These are phyloP conservation scores for Andrena haemorrhoa DNA, from an alignment of 2,888 invertebrate genomes.

Conservation along the genomic window DNA sequence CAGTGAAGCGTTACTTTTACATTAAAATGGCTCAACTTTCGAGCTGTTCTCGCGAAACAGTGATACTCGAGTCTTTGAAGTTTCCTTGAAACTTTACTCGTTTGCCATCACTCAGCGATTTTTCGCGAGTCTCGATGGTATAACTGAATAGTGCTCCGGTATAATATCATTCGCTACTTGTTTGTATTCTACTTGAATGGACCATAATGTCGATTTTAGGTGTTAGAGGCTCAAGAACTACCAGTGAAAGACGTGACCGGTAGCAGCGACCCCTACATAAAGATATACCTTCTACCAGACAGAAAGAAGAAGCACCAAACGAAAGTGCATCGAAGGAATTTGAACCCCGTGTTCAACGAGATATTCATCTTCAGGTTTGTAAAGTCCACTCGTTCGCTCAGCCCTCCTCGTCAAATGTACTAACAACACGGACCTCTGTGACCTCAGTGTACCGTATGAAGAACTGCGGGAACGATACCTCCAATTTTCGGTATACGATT, in stretches of 20 bases:
- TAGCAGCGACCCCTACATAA: conserved; percentile 95
- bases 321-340: conserved; percentile 92
- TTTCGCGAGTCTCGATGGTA: too few species aligned
- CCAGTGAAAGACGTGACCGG: conserved; percentile 94
- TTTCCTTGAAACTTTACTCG: too few species aligned
- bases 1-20: too few species aligned
- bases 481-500: conserved; percentile 95
- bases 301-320: conserved; percentile 95
- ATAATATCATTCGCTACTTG: not conserved
- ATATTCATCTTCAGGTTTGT: conserved; percentile 92
- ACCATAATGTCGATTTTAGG: conserved; percentile 83
- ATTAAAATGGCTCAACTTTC: too few species aligned
- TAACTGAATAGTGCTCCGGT: not conserved
- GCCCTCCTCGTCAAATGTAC: not conserved
- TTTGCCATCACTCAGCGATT: too few species aligned
- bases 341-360: conserved; percentile 94
- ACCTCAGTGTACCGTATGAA: conserved; percentile 89
- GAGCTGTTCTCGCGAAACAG: too few species aligned
- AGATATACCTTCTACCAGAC: conserved; percentile 93
- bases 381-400: not conserved
- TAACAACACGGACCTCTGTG: not conserved
- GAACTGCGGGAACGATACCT: conserved; percentile 91
- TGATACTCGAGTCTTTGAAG: too few species aligned
- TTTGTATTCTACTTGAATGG: not conserved
- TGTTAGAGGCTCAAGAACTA: conserved; percentile 91